phyloP scores from a whole-genome alignment of 2,888 invertebrate genomes.

The Kuschelorhynchus macadamiae region DNA sequence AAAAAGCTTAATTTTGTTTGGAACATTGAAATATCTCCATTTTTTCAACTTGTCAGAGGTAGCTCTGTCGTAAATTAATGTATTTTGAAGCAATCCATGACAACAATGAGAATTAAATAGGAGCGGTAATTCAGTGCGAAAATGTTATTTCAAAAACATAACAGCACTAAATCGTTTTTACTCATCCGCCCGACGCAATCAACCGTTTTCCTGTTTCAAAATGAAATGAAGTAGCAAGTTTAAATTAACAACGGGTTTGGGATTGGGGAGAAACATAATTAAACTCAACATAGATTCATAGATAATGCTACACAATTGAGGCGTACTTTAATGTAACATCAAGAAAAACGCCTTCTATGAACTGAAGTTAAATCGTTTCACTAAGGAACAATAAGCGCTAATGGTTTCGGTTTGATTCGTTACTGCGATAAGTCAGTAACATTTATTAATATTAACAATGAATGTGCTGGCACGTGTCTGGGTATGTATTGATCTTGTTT shows the following conservation, averaged over 20 bases:
- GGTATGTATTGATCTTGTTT: no score
- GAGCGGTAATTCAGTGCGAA: slow-evolving; percentile 14
- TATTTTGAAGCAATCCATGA: no score
- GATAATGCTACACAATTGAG: slow-evolving; percentile 44
- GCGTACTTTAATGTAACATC: slow-evolving; percentile 32
- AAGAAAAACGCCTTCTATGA: slow-evolving; percentile 42
- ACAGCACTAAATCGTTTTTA: slow-evolving; percentile 28
- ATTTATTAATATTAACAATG: slow-evolving; percentile 43
- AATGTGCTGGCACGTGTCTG: slow-evolving; percentile 16
- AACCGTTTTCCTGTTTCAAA: slow-evolving; percentile 32
- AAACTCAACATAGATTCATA: slow-evolving; percentile 44
- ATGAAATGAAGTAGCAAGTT: slow-evolving; percentile 34
- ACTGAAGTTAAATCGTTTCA: slow-evolving; percentile 27
- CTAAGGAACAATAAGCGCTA: slow-evolving; percentile 40
- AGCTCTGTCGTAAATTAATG: no score
- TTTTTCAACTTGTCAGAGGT: no score
- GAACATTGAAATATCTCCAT: no score
- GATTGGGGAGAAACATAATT: slow-evolving; percentile 26
- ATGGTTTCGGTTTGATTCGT: slow-evolving; percentile 41
- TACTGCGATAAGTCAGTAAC: slow-evolving; percentile 35
- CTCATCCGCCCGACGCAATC: slow-evolving; percentile 31
- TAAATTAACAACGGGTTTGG: neutral
- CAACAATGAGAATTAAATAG: no score
- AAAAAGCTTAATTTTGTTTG: no score
- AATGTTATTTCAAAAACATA: slow-evolving; percentile 13